Conservation (phyloP, 2,113 vertebrate species). For the Hippocampus zosterae region DNA sequence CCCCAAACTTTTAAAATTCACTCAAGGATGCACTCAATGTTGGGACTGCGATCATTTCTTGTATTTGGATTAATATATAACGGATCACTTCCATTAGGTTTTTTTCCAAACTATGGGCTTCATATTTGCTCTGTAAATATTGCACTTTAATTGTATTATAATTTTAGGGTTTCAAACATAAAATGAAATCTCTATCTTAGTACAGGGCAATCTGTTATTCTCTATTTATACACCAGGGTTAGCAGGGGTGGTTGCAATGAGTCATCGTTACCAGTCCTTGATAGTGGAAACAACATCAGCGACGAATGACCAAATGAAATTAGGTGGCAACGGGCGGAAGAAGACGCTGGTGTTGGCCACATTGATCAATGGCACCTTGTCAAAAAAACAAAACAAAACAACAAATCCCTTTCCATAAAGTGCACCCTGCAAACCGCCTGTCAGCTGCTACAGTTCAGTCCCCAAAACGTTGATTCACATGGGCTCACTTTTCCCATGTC, state of each 20-base stretch:
- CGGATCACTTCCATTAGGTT: no score
- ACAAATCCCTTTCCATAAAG: conserved; percentile 39
- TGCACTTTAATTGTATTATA: not conserved
- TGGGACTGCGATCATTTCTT: no score
- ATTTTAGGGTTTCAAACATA: not conserved
- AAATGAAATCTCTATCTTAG: not conserved
- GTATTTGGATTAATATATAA: no score
- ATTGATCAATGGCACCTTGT: conserved; percentile 53
- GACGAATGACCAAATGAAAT: conserved; percentile 61
- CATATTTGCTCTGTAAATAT: not conserved
- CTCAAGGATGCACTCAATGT: no score
- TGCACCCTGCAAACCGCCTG: not conserved
- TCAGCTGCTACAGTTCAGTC: not conserved
- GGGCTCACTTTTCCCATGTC: no score
- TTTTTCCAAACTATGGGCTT: no score
- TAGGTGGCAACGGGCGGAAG: conserved; percentile 62
- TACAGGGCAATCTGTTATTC: conserved; percentile 12
- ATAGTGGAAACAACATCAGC: conserved; percentile 71
- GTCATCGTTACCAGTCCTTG: conserved; percentile 61
- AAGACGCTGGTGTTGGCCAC: conserved; percentile 14
- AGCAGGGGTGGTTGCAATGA: conserved; percentile 49
- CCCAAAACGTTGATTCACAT: not conserved
- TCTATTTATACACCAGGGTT: conserved; percentile 56
- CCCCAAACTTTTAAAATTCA: no score
- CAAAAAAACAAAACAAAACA: conserved; percentile 30